phyloP scores from a whole-genome alignment of 2,113 vertebrate genomes.

The Arvicanthis niloticus region DNA sequence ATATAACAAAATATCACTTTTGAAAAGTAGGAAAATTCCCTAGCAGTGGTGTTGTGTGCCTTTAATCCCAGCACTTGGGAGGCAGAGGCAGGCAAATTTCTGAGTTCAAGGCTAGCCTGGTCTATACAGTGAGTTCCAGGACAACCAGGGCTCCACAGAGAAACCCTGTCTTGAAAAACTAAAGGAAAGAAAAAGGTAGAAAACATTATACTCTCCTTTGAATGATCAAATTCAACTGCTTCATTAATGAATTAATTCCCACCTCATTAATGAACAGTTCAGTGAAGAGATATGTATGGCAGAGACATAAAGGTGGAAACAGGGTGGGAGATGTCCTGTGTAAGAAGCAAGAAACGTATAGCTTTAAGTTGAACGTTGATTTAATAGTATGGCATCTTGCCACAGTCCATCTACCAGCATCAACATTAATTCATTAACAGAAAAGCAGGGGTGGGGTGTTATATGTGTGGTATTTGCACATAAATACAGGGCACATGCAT shows the following conservation, averaged over 20 bases:
- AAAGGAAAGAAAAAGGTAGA: background rate
- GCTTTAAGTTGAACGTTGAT: slow-evolving; percentile 13
- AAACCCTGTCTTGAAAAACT: background rate
- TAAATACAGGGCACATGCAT: background rate
- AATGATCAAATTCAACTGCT: background rate
- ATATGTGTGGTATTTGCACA: background rate
- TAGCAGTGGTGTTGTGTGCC: background rate
- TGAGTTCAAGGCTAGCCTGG: background rate
- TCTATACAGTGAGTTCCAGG: background rate
- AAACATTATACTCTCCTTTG: slow-evolving; percentile 46
- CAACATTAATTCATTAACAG: background rate
- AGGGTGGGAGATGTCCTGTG: background rate
- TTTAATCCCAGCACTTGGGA: background rate
- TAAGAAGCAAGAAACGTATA: background rate
- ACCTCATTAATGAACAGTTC: slow-evolving; percentile 7
- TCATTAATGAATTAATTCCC: background rate
- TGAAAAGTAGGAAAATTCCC: background rate
- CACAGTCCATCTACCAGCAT: background rate
- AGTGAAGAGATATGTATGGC: background rate
- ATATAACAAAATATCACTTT: slow-evolving; percentile 29
- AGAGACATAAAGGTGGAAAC: background rate
- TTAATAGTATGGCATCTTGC: background rate
- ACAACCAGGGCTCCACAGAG: background rate
- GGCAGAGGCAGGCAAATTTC: background rate
- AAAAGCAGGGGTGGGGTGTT: background rate